Percentiles rank a stretch among this genome's conserved stretches.
phyloP scores from a whole-genome alignment of 2,797 vertebrate species.

The Notolepis coatsorum region DNA sequence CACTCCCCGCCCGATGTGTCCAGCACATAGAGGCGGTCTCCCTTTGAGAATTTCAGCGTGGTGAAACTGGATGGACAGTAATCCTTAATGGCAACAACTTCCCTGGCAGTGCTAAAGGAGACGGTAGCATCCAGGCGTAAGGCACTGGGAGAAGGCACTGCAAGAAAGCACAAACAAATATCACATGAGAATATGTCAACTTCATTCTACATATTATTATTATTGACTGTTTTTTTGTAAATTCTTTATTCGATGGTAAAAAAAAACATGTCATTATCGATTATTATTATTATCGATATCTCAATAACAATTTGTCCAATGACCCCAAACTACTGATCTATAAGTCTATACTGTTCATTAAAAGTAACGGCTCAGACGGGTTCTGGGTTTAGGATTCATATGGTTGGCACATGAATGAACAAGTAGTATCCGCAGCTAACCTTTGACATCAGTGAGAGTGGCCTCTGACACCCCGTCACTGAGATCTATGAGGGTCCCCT shows the following conservation, averaged over 20 bases:
- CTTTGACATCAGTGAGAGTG: constrained; percentile 91
- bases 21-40: constrained; percentile 93
- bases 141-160: constrained; percentile 96
- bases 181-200: too few relatives aligned
- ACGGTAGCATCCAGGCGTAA: constrained; percentile 87
- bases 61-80: constrained; percentile 96
- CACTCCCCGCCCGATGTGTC: constrained; percentile 94
- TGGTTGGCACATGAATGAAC: background rate
- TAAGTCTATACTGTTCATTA: too few relatives aligned
- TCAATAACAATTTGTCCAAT: too few relatives aligned
- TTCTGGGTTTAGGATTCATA: too few relatives aligned
- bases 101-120: constrained; percentile 89
- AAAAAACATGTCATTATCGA: too few relatives aligned
- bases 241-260: too few relatives aligned
- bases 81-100: constrained; percentile 96
- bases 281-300: too few relatives aligned
- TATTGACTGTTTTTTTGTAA: too few relatives aligned
- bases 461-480: constrained; percentile 86
- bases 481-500: constrained; percentile 94
- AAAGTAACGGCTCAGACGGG: too few relatives aligned
- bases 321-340: too few relatives aligned
- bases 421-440: constrained; percentile 59
- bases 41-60: constrained; percentile 95
- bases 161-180: constrained; percentile 1
- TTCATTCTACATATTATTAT: too few relatives aligned